Percentiles rank a stretch among this genome's conserved stretches.
Conservation (phyloP, 1,140 invertebrate species). For the Calosoma granatense region DNA sequence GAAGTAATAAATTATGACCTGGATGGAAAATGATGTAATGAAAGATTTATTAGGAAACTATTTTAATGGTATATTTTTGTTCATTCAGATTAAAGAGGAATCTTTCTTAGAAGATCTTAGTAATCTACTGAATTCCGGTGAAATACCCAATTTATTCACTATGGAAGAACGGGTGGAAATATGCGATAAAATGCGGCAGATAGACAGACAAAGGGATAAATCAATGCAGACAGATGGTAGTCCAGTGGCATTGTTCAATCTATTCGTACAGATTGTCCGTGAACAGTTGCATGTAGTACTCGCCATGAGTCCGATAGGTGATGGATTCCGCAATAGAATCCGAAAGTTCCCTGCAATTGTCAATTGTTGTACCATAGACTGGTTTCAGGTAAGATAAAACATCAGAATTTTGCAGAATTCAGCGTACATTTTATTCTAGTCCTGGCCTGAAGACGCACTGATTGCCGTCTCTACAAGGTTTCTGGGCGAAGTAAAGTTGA, state of each 20-base stretch:
- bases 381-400: slow-evolving; percentile 71
- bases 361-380: slow-evolving; percentile 95
- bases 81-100: slow-evolving; percentile 77
- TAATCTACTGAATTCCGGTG: slow-evolving; percentile 87
- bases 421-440: slow-evolving; percentile 34
- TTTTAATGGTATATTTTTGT: too few relatives aligned
- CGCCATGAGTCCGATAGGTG: slow-evolving; percentile 88
- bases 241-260: slow-evolving; percentile 80
- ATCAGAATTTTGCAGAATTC: background rate
- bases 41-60: background rate
- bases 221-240: slow-evolving; percentile 87
- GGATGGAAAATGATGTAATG: slow-evolving; percentile 27
- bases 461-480: slow-evolving; percentile 84
- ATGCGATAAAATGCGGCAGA: slow-evolving; percentile 85
- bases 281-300: slow-evolving; percentile 90
- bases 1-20: slow-evolving; percentile 87
- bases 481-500: slow-evolving; percentile 74
- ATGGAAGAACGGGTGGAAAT: slow-evolving; percentile 86
- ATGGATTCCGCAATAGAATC: slow-evolving; percentile 72
- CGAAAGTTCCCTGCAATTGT: slow-evolving; percentile 90
- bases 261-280: slow-evolving; percentile 80
- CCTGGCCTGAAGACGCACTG: slow-evolving; percentile 90
- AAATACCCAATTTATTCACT: slow-evolving; percentile 86
- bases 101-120: slow-evolving; percentile 89
- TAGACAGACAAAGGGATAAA: slow-evolving; percentile 85